Evolutionary conservation across 2,113 vertebrate species (phyloP).

Genomic region (Notothenia rossii): DNA sequence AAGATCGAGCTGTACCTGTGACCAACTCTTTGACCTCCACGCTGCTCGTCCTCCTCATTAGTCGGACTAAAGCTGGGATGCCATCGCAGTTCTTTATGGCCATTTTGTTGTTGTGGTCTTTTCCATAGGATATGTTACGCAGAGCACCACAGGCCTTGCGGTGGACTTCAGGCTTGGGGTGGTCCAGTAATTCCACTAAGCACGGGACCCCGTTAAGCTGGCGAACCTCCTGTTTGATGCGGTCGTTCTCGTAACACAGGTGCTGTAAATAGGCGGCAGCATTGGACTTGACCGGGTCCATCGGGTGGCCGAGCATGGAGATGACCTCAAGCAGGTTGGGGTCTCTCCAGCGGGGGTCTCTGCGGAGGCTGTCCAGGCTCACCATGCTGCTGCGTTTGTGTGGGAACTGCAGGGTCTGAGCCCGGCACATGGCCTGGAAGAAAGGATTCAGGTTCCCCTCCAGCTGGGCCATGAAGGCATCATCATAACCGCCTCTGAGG

Average conservation of each 20-base stretch:
- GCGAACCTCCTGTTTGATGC: slow-evolving; percentile 93
- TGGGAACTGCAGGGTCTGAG: slow-evolving; percentile 89
- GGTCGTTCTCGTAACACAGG: slow-evolving; percentile 97
- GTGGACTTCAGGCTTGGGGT: slow-evolving; percentile 93
- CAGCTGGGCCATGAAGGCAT: slow-evolving; percentile 88
- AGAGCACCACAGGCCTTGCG: slow-evolving; percentile 95
- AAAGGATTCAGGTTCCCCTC: slow-evolving; percentile 89
- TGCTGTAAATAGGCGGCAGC: slow-evolving; percentile 97
- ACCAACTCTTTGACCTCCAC: slow-evolving; percentile 95
- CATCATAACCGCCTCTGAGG: slow-evolving; percentile 88
- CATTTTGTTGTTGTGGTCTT: slow-evolving; percentile 95
- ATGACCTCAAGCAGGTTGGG: slow-evolving; percentile 95
- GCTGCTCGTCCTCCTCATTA: slow-evolving; percentile 91
- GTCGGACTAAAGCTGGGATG: slow-evolving; percentile 92
- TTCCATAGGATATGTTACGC: slow-evolving; percentile 95
- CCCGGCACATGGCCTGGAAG: slow-evolving; percentile 87
- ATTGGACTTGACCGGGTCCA: slow-evolving; percentile 96
- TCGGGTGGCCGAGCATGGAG: slow-evolving; percentile 94
- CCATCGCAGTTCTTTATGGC: slow-evolving; percentile 96
- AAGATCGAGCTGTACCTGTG: slow-evolving; percentile 86
- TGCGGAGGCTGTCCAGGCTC: slow-evolving; percentile 93
- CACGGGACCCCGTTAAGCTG: slow-evolving; percentile 93
- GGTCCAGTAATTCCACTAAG: slow-evolving; percentile 92
- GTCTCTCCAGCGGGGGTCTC: slow-evolving; percentile 95
- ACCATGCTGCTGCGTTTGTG: slow-evolving; percentile 95